Conservation (phyloP, 2,888 invertebrate species). For the Eristalis pertinax region DNA sequence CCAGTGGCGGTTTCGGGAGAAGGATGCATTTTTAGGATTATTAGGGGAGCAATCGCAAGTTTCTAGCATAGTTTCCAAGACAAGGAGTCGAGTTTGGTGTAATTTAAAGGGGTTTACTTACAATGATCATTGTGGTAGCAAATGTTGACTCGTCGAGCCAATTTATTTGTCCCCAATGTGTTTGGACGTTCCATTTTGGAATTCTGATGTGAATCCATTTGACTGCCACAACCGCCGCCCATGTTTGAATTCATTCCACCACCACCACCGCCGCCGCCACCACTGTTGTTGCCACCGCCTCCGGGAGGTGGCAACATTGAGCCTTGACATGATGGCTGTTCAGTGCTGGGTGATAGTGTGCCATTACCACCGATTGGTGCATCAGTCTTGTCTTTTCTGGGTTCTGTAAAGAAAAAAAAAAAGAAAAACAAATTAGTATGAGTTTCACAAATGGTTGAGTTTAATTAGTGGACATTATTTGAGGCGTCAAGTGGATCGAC, state of each 20-base stretch:
- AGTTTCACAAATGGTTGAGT: not conserved
- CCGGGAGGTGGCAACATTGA: conserved; percentile 81
- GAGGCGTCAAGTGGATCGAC: conserved; percentile 18
- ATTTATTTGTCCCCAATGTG: conserved; percentile 89
- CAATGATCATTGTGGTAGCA: conserved; percentile 91
- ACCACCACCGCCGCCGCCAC: conserved; percentile 78
- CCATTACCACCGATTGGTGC: conserved; percentile 83
- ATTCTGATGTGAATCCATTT: conserved; percentile 77
- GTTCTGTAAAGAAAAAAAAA: conserved; percentile 85
- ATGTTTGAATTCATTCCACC: conserved; percentile 69
- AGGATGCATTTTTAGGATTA: not conserved
- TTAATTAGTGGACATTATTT: conserved; percentile 27
- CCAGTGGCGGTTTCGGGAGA: not conserved
- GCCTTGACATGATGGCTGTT: conserved; percentile 81
- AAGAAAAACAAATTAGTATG: not conserved
- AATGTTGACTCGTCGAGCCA: conserved; percentile 87
- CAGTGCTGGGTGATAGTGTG: conserved; percentile 85
- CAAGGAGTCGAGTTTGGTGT: not conserved
- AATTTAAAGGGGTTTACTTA: conserved; percentile 79
- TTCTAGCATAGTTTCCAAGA: conserved; percentile 9
- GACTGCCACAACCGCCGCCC: conserved; percentile 75
- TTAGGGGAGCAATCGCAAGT: conserved; percentile 57
- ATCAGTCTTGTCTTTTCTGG: conserved; percentile 96
- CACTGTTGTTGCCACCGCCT: conserved; percentile 79
- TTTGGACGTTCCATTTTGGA: conserved; percentile 90